A percentile compares a stretch with the other conserved stretches of the same genome.
These are phyloP conservation scores for Diplazon laetatorius DNA, from an alignment of 2,888 invertebrate genomes.

Conservation along the genomic window DNA sequence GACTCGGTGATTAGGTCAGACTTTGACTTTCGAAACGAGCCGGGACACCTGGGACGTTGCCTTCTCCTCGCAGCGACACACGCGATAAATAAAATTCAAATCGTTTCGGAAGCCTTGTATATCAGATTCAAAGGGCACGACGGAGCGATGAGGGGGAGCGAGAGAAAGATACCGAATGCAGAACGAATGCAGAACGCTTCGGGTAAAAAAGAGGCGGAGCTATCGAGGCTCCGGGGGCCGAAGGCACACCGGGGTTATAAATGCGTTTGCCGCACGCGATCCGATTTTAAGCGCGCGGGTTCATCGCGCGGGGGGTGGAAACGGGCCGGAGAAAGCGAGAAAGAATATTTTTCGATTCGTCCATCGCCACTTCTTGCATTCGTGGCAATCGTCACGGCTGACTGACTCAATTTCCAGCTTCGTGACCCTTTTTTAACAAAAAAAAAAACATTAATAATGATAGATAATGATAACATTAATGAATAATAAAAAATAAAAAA, in stretches of 20 bases:
- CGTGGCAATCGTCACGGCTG: too few relatives aligned
- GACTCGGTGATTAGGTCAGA: slow-evolving; percentile 41
- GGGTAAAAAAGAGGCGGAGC: slow-evolving; percentile 69
- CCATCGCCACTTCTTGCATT: slow-evolving; percentile 10
- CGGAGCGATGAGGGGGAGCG: slow-evolving; percentile 26
- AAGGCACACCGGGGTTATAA: slow-evolving; percentile 76
- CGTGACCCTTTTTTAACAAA: too few relatives aligned
- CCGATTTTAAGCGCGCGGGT: slow-evolving; percentile 70
- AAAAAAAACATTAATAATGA: too few relatives aligned
- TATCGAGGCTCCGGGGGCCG: slow-evolving; percentile 67
- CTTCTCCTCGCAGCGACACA: slow-evolving; percentile 38
- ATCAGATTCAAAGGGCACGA: slow-evolving; percentile 67
- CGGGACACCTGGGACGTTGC: slow-evolving; percentile 49
- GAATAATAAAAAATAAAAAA: neutral
- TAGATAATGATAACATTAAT: neutral
- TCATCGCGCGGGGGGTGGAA: slow-evolving; percentile 4
- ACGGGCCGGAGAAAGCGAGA: slow-evolving; percentile 26
- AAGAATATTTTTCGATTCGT: slow-evolving; percentile 37
- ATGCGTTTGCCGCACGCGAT: slow-evolving; percentile 77
- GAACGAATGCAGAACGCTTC: slow-evolving; percentile 50
- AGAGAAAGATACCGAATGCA: slow-evolving; percentile 61
- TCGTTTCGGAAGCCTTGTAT: slow-evolving; percentile 72
- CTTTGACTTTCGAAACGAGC: slow-evolving; percentile 32
- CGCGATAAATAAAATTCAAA: slow-evolving; percentile 75
- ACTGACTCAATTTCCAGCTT: neutral